These are phyloP conservation scores for Enteromius mattozi DNA, from an alignment of 2,797 vertebrate species.

Conservation along the genomic window DNA sequence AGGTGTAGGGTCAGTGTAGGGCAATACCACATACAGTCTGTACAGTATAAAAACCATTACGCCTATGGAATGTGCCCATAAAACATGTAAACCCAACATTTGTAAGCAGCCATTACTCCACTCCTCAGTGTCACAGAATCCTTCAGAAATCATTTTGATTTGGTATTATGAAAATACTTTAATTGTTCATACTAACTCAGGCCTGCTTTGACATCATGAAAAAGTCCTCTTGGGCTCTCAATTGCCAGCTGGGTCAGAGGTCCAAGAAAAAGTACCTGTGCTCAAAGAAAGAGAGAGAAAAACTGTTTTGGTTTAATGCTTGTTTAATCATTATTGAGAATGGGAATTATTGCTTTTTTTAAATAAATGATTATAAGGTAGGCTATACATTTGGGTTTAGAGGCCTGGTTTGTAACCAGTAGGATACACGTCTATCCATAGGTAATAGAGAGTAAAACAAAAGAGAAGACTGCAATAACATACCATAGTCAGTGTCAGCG, in stretches of 20 bases:
- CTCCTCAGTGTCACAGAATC: background rate
- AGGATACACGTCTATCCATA: background rate
- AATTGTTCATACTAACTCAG: conserved; percentile 69
- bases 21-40: too few relatives aligned
- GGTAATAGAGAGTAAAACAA: background rate
- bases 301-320: background rate
- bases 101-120: too few relatives aligned
- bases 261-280: conserved; percentile 77
- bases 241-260: conserved; percentile 77
- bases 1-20: too few relatives aligned
- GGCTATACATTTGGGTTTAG: background rate
- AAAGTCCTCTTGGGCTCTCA: conserved; percentile 75
- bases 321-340: background rate
- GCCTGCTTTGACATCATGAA: conserved; percentile 72
- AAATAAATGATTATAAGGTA: background rate
- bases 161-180: too few relatives aligned
- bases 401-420: background rate
- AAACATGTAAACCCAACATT: too few relatives aligned
- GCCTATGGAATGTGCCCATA: too few relatives aligned
- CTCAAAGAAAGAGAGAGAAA: background rate
- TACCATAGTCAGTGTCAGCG: background rate
- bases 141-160: background rate
- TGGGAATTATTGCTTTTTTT: background rate
- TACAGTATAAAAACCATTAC: too few relatives aligned
- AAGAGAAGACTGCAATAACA: background rate